These are phyloP conservation scores for Anas flavirostris DNA, from an alignment of 2,797 vertebrate species.

Conservation along the genomic window DNA sequence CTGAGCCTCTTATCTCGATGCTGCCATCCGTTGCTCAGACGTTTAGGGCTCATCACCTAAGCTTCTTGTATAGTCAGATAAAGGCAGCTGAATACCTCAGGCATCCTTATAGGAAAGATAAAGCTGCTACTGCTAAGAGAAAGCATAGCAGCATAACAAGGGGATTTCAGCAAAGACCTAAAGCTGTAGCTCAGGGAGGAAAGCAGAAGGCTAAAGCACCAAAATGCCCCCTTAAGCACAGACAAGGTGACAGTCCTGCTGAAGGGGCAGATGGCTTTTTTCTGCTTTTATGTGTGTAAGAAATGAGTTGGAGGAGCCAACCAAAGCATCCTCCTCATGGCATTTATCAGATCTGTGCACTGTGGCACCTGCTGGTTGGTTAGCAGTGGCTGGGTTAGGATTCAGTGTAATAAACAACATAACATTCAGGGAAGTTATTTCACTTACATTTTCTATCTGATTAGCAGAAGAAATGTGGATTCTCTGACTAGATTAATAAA, in stretches of 20 bases:
- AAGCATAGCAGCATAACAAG: not conserved
- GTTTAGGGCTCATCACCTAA: not conserved
- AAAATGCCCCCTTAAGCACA: not conserved
- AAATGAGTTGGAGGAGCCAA: not conserved
- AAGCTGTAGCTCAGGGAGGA: not conserved
- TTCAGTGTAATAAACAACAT: not conserved
- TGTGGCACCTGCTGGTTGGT: not conserved
- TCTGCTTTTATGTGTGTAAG: not conserved
- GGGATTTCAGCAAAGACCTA: not conserved
- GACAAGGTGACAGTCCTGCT: accelerated
- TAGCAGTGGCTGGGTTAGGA: not conserved
- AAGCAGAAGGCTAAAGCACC: not conserved
- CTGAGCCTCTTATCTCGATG: accelerated
- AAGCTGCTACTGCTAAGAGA: not conserved
- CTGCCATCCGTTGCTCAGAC: not conserved
- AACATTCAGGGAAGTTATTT: not conserved
- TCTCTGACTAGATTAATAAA: not conserved
- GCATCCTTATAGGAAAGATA: not conserved
- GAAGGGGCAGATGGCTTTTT: accelerated
- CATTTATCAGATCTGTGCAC: not conserved
- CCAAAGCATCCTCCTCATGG: not conserved
- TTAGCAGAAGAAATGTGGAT: not conserved
- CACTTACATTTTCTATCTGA: not conserved
- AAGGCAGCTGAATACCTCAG: not conserved
- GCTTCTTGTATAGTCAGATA: not conserved